Evolutionary conservation across 2,113 vertebrate species (phyloP).

Genomic region (human (Homo sapiens)): GRCh38 chr5:101858501-101859000

Average conservation of each 20-base stretch:
- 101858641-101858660: background rate
- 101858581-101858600: background rate
- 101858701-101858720: background rate
- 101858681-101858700: background rate
- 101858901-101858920: background rate
- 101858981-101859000: background rate
- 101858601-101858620: background rate
- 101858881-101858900: background rate
- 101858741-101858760: background rate
- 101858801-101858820: background rate
- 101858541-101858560: background rate
- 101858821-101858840: background rate
- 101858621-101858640: background rate
- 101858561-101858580: background rate
- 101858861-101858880: background rate
- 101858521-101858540: background rate
- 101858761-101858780: background rate
- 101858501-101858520: background rate
- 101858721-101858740: background rate
- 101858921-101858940: background rate
- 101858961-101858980: background rate
- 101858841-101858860: background rate
- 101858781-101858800: background rate
- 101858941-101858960: background rate
- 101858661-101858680: background rate